Evolutionary conservation across 2,113 vertebrate species (phyloP).

Genomic region (Phalacrocorax aristotelis): DNA sequence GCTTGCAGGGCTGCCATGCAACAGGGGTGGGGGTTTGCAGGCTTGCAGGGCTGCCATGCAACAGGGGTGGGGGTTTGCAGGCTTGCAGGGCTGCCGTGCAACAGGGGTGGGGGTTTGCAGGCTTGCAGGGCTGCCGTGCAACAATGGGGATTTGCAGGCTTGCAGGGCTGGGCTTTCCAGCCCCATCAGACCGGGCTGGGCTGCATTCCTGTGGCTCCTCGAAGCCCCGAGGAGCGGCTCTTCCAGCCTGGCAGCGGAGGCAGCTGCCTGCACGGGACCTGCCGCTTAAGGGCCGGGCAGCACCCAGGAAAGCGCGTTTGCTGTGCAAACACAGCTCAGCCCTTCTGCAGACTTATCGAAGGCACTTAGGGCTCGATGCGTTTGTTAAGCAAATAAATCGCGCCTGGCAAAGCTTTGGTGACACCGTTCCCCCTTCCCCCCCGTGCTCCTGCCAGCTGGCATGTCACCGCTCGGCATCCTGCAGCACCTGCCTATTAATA

Average conservation of each 20-base stretch:
- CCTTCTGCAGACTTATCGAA: background rate
- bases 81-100: too few species aligned
- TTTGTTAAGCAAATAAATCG: constrained; percentile 26
- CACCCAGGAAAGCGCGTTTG: background rate
- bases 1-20: too few species aligned
- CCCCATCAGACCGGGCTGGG: background rate
- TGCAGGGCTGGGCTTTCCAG: background rate
- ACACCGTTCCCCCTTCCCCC: background rate
- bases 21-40: too few species aligned
- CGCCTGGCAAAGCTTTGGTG: background rate
- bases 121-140: too few species aligned
- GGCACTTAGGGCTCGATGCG: background rate
- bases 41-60: too few species aligned
- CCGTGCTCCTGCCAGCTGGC: background rate
- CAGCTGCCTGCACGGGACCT: background rate
- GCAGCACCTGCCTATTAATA: background rate
- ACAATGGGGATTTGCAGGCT: background rate
- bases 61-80: too few species aligned
- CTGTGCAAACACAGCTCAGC: background rate
- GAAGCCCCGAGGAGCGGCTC: background rate
- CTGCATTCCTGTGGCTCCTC: background rate
- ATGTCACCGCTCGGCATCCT: background rate
- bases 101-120: background rate
- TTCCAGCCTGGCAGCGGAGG: background rate
- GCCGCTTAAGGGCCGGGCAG: background rate